These are phyloP conservation scores for Drosophila infuscata DNA, from an alignment of 2,888 invertebrate species.

Conservation along the genomic window DNA sequence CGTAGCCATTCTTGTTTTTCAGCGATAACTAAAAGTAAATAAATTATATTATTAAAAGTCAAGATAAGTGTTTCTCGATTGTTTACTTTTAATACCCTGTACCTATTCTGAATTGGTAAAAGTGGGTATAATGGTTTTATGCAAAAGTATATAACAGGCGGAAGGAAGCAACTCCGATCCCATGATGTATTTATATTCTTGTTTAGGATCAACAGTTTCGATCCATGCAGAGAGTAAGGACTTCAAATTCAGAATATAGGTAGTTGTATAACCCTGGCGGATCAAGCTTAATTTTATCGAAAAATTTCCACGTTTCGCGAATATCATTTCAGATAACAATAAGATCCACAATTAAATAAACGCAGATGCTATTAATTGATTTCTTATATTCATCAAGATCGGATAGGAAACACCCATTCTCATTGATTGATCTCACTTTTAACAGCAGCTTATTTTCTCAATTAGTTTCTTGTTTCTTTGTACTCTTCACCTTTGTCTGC, in stretches of 20 bases:
- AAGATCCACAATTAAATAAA: not conserved
- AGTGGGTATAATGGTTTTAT: not conserved
- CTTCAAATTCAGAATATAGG: not conserved
- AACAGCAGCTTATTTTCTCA: not conserved
- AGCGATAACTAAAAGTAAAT: conserved; percentile 76
- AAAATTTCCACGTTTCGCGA: not conserved
- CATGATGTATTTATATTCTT: not conserved
- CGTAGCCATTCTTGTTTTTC: conserved; percentile 78
- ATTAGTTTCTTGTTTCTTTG: no score
- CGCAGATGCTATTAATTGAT: not conserved
- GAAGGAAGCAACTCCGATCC: not conserved
- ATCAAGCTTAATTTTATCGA: not conserved
- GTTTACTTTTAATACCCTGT: not conserved
- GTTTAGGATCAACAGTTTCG: not conserved
- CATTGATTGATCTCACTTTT: not conserved
- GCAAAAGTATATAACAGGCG: not conserved
- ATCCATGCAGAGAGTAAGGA: not conserved
- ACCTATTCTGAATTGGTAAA: not conserved
- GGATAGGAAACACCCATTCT: not conserved
- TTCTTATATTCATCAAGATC: not conserved
- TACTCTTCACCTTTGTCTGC: no score
- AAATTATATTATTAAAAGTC: not conserved
- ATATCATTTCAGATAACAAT: not conserved
- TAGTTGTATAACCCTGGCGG: not conserved
- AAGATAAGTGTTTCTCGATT: not conserved